Base-by-base conservation (phyloP, 2,888 invertebrate species). In the Rutpela maculata region DNA sequence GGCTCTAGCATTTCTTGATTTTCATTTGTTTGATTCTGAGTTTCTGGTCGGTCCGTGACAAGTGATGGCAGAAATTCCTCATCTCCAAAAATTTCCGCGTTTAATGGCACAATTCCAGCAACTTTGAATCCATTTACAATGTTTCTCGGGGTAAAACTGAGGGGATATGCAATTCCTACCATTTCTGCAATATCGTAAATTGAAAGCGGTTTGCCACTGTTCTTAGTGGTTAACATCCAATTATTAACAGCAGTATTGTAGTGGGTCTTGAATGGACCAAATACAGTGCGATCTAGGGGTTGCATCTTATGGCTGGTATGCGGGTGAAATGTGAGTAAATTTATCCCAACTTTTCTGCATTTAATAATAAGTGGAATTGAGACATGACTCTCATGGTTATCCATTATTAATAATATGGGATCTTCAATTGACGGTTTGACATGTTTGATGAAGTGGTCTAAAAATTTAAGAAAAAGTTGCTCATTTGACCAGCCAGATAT, bases 301-400 rank as follows among this genome's bases (percentile, higher is more conserved):
- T 85, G 83, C 59, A 83, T 62, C 38, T 82, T 80, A 70, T 83
- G 83, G 50, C 79, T 82, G 50, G 79, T 82, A 56, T 81, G 81
- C 6, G 81, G 80, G 79, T 76, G 77, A 81, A 81, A 81, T 78
- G 76, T 72, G 79, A 85, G 43, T 81, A 85, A 79, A 77, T 85
- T 83, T 68, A 78, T 66, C 57, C 72, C 85, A 82, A 78, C 76
- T 17, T 66, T 56, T 62, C 78, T 81, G 22, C 56, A 55, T 43
- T 66, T 67, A 11, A 76, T 31, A 26, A 79, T 75, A 6, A 67
- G 65, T 50, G 73, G 67, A 60, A 86, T 82, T 12, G 83, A 82
- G n/a, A 86, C 81, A 79, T 87, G 87, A 1, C 83, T 85, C 59
- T 87, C 86, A 67, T 87, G 87, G 71, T 86, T 86, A 75, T 88